Base-by-base conservation (phyloP, 1,140 invertebrate genomes). In the Drosophila nasuta region DNA sequence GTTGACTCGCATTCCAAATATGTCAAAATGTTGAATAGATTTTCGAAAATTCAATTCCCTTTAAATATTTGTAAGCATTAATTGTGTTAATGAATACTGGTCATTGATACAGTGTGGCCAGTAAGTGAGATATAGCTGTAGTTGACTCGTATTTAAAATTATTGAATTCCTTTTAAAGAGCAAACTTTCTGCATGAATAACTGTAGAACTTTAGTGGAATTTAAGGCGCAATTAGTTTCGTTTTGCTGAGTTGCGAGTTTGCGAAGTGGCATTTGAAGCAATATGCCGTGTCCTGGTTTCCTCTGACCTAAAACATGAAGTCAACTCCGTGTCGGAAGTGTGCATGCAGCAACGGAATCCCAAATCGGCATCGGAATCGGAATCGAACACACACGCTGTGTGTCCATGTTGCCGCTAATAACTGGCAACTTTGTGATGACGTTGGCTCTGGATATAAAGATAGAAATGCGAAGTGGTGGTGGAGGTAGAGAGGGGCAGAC, bases 281-380 rank as follows among this genome's bases (percentile, higher is more conserved):
- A 20, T 33, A 11, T 49, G 45, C 28, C 48, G 33, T 69, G 33
- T 30, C 30, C 65, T 38, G 65, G 33, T 38, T 49, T 49, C 2
- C 8, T 20, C n/a, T 28, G 54, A 59, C 33, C 48, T 52, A n/a
- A 52, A 64, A 64, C 48, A n/a, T 17, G 20, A 17, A 25, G 17
- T 52, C 20, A n/a, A 25, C 20, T 25, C 33, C 15, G n/a, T 52
- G 60, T 57, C 54, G 64, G 64, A 67, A 57, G 64, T 67, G 64
- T 66, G 64, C 64, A 66, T 66, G 64, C 64, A n/a, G 52, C 48
- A n/a, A 30, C 25, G 35, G 8, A 43, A 25, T 51, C 10, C 48
- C 11, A 17, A 51, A 62, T 33, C 30, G 28, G n/a, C 17, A 17
- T 49, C 45, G 10, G 30, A 52, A 41, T 52, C n/a, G 11, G 48